These are phyloP conservation scores for Setophaga coronata DNA, from an alignment of 2,113 vertebrate species.

Conservation along the genomic window DNA sequence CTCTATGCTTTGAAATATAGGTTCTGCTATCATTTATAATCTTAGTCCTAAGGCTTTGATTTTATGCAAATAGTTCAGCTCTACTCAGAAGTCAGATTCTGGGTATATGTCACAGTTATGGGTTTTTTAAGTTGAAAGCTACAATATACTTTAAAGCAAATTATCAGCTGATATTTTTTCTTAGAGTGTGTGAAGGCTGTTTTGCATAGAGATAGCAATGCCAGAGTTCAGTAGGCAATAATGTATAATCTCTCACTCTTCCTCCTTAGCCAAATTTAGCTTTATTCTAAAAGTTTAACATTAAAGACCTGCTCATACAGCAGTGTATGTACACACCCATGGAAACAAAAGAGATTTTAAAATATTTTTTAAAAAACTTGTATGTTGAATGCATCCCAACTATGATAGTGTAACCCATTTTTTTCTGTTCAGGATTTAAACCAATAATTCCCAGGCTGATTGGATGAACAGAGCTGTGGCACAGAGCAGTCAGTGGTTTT, in stretches of 20 bases:
- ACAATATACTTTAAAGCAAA: not conserved
- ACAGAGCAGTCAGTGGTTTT: not conserved
- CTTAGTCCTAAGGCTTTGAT: slow-evolving; percentile 38
- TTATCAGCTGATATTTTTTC: not conserved
- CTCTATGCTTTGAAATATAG: slow-evolving; percentile 13
- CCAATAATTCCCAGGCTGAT: not conserved
- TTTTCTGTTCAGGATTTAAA: not conserved
- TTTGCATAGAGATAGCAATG: not conserved
- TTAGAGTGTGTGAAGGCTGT: not conserved
- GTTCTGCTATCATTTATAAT: slow-evolving; percentile 3
- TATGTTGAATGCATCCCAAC: not conserved
- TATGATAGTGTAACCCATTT: not conserved
- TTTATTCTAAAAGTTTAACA: not conserved
- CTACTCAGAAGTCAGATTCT: not conserved
- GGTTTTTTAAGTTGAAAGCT: not conserved
- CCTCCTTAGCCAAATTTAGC: not conserved
- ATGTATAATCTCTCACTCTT: not conserved
- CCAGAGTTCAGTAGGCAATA: not conserved
- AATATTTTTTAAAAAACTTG: not conserved
- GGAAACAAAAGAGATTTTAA: not conserved
- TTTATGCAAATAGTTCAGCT: slow-evolving; percentile 30
- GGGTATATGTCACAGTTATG: not conserved
- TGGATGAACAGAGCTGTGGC: not conserved
- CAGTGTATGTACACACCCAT: accelerated
- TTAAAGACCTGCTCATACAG: not conserved